phyloP scores from a whole-genome alignment of 2,888 invertebrate species.

The Slavum lentiscoides region DNA sequence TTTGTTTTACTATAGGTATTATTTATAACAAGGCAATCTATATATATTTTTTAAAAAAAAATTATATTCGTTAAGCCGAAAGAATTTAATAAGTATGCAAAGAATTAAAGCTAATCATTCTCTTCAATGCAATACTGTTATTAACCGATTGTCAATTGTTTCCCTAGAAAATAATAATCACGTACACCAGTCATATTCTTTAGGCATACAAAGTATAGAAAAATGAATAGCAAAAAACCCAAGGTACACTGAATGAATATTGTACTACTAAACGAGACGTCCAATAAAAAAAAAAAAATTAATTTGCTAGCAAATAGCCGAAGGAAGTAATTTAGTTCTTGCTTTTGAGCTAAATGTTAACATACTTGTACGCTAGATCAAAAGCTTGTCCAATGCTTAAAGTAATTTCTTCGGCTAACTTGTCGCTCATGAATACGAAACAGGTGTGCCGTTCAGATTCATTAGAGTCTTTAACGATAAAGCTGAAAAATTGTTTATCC shows the following conservation, averaged over 20 bases:
- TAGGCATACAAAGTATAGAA: background rate
- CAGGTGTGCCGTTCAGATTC: constrained; percentile 85
- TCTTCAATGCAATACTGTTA: no score
- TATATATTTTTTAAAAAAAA: no score
- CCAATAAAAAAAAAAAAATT: background rate
- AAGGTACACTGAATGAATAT: constrained; percentile 6
- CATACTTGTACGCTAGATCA: constrained; percentile 88
- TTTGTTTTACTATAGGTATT: no score
- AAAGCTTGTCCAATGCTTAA: constrained; percentile 98
- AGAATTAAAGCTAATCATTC: no score
- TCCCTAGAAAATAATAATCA: background rate
- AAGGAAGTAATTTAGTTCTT: constrained; percentile 23
- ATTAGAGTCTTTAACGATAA: constrained; percentile 79
- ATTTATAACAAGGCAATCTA: no score
- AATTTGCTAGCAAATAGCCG: constrained; percentile 19
- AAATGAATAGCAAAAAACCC: background rate
- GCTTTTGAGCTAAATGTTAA: constrained; percentile 40
- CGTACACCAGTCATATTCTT: no score
- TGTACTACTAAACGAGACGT: constrained; percentile 9
- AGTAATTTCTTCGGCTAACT: constrained; percentile 95
- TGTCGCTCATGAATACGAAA: constrained; percentile 96
- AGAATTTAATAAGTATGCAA: no score
- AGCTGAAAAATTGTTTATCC: constrained; percentile 95
- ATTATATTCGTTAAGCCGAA: no score
- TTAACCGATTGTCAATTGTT: no score